Percentiles rank a stretch among this genome's conserved stretches.
Evolutionary conservation across 23 tunicate species (phyloP).

Genomic region (Ciona savignyi): DNA sequence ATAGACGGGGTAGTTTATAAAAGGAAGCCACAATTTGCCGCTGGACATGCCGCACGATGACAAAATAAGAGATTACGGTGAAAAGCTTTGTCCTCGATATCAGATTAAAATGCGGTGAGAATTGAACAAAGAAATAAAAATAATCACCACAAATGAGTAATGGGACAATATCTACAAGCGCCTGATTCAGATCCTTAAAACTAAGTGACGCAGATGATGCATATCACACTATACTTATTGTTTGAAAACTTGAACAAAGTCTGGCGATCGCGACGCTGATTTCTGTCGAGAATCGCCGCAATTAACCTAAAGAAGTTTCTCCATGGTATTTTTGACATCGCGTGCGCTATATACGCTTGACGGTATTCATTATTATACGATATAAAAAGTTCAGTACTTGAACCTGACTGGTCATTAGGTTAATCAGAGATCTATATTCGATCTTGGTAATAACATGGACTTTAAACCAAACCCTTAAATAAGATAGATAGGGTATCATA

Average conservation of each 20-base stretch:
- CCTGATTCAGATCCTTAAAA: neutral
- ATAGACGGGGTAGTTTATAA: neutral
- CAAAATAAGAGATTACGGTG: neutral
- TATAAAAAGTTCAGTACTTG: neutral
- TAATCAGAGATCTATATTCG: neutral
- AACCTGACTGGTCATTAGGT: neutral
- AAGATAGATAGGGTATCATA: neutral
- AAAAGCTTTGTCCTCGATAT: neutral
- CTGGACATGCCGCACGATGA: neutral
- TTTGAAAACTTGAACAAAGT: neutral
- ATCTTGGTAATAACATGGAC: neutral
- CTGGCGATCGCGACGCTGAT: neutral
- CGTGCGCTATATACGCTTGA: neutral
- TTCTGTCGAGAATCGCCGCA: neutral
- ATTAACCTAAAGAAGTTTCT: neutral
- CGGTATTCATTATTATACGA: neutral
- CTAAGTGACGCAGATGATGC: neutral
- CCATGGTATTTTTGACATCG: too few species aligned
- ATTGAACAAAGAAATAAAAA: neutral
- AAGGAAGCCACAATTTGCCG: neutral
- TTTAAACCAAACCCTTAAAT: neutral
- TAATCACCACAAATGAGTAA: neutral
- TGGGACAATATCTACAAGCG: neutral
- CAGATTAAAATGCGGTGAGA: neutral
- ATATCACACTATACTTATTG: neutral